Evolutionary conservation across 2,797 vertebrate species (phyloP).

Genomic region (Crocodylus rhombifer): DNA sequence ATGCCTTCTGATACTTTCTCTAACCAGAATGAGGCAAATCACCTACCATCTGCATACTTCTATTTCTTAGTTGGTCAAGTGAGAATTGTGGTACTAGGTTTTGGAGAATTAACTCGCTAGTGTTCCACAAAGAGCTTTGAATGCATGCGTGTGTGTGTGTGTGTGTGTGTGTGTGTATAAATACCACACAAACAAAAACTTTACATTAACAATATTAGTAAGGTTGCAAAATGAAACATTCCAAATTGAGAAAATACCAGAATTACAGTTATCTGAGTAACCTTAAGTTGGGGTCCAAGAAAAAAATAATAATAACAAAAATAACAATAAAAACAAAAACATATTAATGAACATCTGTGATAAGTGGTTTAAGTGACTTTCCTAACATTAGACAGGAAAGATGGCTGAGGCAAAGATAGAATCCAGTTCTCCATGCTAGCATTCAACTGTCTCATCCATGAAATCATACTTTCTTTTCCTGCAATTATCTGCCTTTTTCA

Average conservation of each 20-base stretch:
- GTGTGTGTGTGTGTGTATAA: background rate
- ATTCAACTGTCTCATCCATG: background rate
- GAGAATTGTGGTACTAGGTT: background rate
- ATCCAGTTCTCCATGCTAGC: background rate
- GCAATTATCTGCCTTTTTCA: background rate
- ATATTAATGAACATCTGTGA: background rate
- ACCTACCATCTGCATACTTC: background rate
- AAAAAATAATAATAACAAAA: conserved; percentile 13
- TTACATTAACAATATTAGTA: background rate
- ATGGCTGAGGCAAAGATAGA: background rate
- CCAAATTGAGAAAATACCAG: background rate
- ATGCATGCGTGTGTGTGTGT: background rate
- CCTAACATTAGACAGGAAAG: background rate
- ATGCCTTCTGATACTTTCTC: background rate
- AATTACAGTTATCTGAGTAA: background rate
- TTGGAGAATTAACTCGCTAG: background rate
- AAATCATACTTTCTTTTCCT: background rate
- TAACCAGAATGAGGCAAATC: background rate
- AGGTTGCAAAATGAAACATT: background rate
- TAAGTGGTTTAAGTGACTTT: background rate
- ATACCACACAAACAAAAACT: background rate
- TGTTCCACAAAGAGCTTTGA: background rate
- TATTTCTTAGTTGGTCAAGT: conserved; percentile 3
- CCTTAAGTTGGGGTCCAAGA: background rate
- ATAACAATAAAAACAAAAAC: background rate